Conservation (phyloP, 1,140 invertebrate genomes). For the Drosophila oshimai region DNA sequence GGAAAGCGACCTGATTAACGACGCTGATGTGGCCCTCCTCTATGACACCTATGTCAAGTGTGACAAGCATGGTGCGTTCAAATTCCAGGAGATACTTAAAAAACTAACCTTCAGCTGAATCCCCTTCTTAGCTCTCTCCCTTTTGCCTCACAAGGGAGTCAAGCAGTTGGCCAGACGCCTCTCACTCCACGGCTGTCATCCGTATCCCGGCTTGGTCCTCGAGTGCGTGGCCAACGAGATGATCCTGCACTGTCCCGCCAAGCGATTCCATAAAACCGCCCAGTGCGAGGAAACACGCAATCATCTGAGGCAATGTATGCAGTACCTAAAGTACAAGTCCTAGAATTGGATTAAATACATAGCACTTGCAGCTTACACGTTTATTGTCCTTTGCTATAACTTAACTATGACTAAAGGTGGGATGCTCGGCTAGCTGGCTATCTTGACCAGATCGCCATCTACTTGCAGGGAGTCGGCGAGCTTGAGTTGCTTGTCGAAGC, state of each 20-base stretch:
- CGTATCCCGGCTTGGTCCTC: slow-evolving; percentile 52
- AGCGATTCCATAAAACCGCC: slow-evolving; percentile 34
- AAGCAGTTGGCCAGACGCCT: slow-evolving; percentile 28
- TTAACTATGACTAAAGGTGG: slow-evolving; percentile 20
- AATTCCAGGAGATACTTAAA: neutral
- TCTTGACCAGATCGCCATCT: slow-evolving; percentile 63
- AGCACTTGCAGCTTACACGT: slow-evolving; percentile 41
- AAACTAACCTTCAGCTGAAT: neutral
- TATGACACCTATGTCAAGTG: slow-evolving; percentile 61
- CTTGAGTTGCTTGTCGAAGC: slow-evolving; percentile 69
- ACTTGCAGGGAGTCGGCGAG: slow-evolving; percentile 50
- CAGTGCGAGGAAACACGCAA: slow-evolving; percentile 34
- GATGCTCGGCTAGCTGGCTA: slow-evolving; percentile 2
- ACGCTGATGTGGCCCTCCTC: slow-evolving; percentile 34
- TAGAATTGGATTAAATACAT: slow-evolving; percentile 2
- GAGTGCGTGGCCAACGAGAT: slow-evolving; percentile 67
- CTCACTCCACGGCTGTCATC: slow-evolving; percentile 35
- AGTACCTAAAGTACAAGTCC: slow-evolving; percentile 37
- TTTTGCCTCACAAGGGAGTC: slow-evolving; percentile 35
- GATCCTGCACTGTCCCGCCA: slow-evolving; percentile 52
- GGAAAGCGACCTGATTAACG: slow-evolving; percentile 33
- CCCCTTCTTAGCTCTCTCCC: slow-evolving; percentile 8
- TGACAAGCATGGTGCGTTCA: slow-evolving; percentile 42
- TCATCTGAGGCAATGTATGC: slow-evolving; percentile 38
- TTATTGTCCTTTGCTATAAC: slow-evolving; percentile 51